Base-by-base conservation (phyloP, 2,797 vertebrate species). In the Loris lydekkerianus region DNA sequence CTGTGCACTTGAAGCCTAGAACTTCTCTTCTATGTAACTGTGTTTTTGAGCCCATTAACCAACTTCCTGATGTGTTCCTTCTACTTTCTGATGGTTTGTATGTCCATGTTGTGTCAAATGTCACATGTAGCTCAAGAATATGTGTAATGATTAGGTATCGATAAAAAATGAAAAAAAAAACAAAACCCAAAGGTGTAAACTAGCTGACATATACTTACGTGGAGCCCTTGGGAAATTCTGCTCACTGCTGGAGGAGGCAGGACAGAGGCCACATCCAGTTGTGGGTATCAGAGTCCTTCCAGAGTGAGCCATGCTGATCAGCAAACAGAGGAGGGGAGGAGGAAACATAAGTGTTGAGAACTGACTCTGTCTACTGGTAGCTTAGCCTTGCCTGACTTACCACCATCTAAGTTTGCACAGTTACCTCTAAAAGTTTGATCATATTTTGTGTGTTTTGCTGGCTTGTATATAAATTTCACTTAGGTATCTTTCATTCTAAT, bases 251-350 rank as follows among this genome's bases (percentile, higher is more conserved):
- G 3, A 13, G 63, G 20, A 21, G 20, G 21, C 61, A 37, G 37
- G 31, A 67, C 7, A 11, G 43, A 7, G 7, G 7, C 25, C 3
- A 0, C 65, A 13, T n/a, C n/a, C 37, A 2, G 1, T 7, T 72
- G 29, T 11, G 25, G 31, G 14, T 7, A 8, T 49, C 10, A 9
- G 21, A 18, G 14, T 20, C 1, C 73, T 76, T 21, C 49, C 20
- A 67, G 4, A n/a, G 1, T 2, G 8, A 56, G 40, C 21, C 3
- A 25, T 58, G 25, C 25, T 1, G 17, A 2, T 0, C 0, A 17
- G 6, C 3, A 31, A 13, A 34, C 43, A 17, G 58, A 25, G 49
- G n/a, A 20, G 1, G 2, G 11, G 10, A 18, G 11, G 10, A 14
- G 6, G 29, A 40, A 13, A 21, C 6, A 4, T 21, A 1, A 23